Conservation (phyloP, 2,797 vertebrate genomes). For the Xiphophorus birchmanni region DNA sequence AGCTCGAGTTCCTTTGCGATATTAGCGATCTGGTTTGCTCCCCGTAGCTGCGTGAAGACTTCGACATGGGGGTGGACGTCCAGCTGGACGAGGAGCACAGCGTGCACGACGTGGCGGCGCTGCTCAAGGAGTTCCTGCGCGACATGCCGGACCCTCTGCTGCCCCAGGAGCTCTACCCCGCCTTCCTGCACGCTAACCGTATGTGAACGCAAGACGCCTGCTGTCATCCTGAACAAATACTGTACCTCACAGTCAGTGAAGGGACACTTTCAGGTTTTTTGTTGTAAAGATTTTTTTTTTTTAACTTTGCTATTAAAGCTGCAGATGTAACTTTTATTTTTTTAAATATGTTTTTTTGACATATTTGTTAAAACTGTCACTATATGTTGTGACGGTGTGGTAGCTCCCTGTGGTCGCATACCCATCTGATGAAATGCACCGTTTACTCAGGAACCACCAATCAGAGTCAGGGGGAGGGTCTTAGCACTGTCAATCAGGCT, state of each 20-base stretch:
- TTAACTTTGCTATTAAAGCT: too few species aligned
- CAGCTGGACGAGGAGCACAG: constrained; percentile 88
- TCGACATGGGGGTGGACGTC: constrained; percentile 86
- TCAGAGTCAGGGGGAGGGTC: too few species aligned
- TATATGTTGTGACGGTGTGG: too few species aligned
- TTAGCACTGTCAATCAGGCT: too few species aligned
- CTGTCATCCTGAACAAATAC: background rate
- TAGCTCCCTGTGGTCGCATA: too few species aligned
- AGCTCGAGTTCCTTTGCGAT: background rate
- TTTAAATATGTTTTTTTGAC: too few species aligned
- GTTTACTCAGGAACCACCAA: too few species aligned
- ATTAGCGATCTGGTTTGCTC: background rate
- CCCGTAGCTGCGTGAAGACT: constrained; percentile 88
- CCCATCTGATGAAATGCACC: too few species aligned
- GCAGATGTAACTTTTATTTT: too few species aligned
- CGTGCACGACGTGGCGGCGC: constrained; percentile 90
- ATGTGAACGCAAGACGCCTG: constrained; percentile 25
- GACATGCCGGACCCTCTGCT: constrained; percentile 91
- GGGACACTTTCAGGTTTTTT: background rate
- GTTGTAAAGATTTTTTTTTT: too few species aligned
- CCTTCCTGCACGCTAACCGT: constrained; percentile 90
- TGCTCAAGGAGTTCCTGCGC: constrained; percentile 91
- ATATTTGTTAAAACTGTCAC: too few species aligned
- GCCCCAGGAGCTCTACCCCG: constrained; percentile 87
- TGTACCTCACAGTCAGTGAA: background rate